phyloP scores from a whole-genome alignment of 1,140 invertebrate genomes.

The Calephelis virginiensis region DNA sequence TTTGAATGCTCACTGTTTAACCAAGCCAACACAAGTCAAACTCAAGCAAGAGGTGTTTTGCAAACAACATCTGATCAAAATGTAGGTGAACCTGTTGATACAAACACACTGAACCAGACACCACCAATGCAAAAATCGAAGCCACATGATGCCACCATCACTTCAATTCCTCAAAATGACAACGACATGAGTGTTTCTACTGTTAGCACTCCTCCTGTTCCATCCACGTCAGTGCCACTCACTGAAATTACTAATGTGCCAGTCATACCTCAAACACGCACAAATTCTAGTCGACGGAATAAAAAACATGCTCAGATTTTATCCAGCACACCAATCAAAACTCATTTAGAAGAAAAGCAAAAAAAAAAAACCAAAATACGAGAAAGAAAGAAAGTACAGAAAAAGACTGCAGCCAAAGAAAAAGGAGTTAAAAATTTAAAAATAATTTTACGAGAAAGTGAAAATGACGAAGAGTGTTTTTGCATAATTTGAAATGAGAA shows the following conservation, averaged over 20 bases:
- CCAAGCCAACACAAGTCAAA: slow-evolving; percentile 6
- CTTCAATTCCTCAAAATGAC: background rate
- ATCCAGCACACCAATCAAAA: slow-evolving; percentile 14
- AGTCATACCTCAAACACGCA: slow-evolving; percentile 4
- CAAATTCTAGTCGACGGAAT: slow-evolving; percentile 19
- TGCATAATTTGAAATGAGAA: background rate
- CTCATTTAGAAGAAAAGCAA: background rate
- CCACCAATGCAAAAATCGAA: slow-evolving; percentile 1
- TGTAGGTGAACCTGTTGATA: background rate
- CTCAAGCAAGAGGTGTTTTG: background rate
- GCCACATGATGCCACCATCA: background rate
- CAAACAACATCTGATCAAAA: background rate
- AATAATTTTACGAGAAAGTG: background rate
- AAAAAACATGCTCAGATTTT: slow-evolving; percentile 21
- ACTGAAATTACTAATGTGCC: slow-evolving; percentile 24
- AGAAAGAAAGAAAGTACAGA: slow-evolving; percentile 1
- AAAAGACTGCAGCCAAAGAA: background rate
- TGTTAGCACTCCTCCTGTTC: too few species aligned
- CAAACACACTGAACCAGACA: slow-evolving; percentile 18
- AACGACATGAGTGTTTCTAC: background rate
- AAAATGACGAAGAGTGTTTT: background rate
- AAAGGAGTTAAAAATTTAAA: background rate
- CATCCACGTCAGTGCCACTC: background rate
- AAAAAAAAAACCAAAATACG: background rate
- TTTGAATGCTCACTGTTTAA: background rate